Evolutionary conservation across 2,888 invertebrate genomes (phyloP).

Genomic region (Digitonthophagus gazella): DNA sequence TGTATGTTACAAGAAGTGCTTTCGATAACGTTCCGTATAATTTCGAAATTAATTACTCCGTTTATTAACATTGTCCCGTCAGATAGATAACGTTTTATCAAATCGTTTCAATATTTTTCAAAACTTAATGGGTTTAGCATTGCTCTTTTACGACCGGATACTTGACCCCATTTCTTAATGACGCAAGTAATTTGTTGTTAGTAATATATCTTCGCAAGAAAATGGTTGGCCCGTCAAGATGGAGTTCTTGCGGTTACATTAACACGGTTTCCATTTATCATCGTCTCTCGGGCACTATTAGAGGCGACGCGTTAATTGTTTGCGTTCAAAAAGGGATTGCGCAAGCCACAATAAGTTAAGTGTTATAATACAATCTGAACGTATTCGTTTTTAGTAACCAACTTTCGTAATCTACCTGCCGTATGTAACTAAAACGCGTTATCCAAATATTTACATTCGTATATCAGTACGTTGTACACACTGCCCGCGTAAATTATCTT

Average conservation of each 20-base stretch:
- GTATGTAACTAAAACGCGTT: slow-evolving; percentile 6
- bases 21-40: not conserved
- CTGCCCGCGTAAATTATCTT: slow-evolving; percentile 6
- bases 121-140: not conserved
- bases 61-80: not conserved
- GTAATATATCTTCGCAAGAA: not conserved
- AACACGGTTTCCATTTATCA: not conserved
- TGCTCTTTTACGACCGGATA: not conserved
- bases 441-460: slow-evolving; percentile 15
- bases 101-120: not conserved
- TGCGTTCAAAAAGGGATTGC: not conserved
- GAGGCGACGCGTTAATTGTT: not conserved
- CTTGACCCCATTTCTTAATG: not conserved
- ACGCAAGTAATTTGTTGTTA: not conserved
- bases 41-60: not conserved
- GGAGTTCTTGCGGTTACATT: not conserved
- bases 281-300: not conserved
- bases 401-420: slow-evolving; percentile 2
- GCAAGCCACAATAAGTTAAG: too few relatives aligned
- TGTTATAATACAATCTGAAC: too few relatives aligned
- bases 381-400: too few relatives aligned
- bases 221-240: not conserved
- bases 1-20: not conserved
- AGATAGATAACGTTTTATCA: not conserved
- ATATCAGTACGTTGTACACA: slow-evolving; percentile 9